Conservation (phyloP, 2,113 vertebrate genomes). For the Limanda limanda region DNA sequence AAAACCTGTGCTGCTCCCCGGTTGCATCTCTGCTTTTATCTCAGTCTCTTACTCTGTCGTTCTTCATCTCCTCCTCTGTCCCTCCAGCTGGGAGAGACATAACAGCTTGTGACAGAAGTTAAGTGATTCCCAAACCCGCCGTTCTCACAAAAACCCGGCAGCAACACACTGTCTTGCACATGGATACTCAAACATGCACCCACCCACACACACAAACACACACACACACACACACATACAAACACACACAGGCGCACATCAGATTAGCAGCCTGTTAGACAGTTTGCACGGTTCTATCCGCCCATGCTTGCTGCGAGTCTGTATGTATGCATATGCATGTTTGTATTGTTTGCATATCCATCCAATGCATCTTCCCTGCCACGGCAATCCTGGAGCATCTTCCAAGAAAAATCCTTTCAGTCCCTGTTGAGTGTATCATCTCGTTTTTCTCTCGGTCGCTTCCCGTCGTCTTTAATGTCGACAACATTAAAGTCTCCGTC, state of each 20-base stretch:
- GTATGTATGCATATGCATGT: constrained; percentile 21
- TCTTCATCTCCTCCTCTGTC: constrained; percentile 43
- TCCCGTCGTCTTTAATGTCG: constrained; percentile 32
- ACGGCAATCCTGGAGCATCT: not conserved
- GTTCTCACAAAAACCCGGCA: constrained; percentile 65
- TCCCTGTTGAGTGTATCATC: not conserved
- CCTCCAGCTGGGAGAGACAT: constrained; percentile 65
- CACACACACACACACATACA: not conserved
- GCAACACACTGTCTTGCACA: constrained; percentile 62
- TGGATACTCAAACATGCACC: constrained; percentile 41
- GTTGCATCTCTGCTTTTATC: constrained; percentile 28
- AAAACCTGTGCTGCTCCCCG: not conserved
- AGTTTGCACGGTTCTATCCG: not conserved
- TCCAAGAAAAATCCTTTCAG: not conserved
- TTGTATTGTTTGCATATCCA: constrained; percentile 24
- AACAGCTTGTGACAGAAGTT: constrained; percentile 79
- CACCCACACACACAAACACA: not conserved
- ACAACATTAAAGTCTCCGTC: constrained; percentile 36
- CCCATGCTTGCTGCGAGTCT: not conserved
- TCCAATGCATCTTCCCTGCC: not conserved
- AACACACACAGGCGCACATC: not conserved
- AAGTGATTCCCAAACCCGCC: constrained; percentile 75
- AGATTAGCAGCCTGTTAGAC: constrained; percentile 17
- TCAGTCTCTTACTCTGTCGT: constrained; percentile 41
- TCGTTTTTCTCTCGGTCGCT: not conserved